Evolutionary conservation across 2,888 invertebrate species (phyloP).

Genomic region (Eristalis intricaria): DNA sequence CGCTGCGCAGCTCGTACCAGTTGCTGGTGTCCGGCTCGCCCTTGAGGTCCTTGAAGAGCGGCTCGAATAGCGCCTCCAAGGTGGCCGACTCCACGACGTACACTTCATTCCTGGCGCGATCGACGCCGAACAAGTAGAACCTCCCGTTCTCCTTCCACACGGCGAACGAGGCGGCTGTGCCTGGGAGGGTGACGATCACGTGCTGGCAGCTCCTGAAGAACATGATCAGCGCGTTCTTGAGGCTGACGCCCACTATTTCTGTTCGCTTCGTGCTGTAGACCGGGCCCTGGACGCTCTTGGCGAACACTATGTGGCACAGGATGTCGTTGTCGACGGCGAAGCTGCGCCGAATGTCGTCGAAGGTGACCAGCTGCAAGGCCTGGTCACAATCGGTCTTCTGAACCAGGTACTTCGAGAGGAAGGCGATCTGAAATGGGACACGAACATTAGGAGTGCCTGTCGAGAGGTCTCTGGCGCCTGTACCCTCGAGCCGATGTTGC

Average conservation of each 20-base stretch:
- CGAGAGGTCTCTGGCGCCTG: background rate
- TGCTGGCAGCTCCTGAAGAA: slow-evolving; percentile 52
- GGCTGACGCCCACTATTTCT: slow-evolving; percentile 51
- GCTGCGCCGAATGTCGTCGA: slow-evolving; percentile 56
- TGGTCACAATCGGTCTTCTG: slow-evolving; percentile 51
- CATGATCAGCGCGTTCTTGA: slow-evolving; percentile 44
- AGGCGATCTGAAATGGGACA: slow-evolving; percentile 36
- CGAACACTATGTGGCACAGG: slow-evolving; percentile 57
- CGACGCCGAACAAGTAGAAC: slow-evolving; percentile 64
- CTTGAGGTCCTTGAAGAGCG: background rate
- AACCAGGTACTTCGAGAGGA: slow-evolving; percentile 53
- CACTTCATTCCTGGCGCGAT: slow-evolving; percentile 10
- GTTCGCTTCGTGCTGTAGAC: slow-evolving; percentile 34
- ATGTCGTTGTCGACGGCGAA: slow-evolving; percentile 68
- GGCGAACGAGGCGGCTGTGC: slow-evolving; percentile 38
- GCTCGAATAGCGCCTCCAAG: background rate
- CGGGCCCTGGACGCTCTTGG: slow-evolving; percentile 65
- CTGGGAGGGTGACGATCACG: slow-evolving; percentile 45
- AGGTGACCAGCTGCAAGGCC: background rate
- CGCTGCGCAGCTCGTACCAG: slow-evolving; percentile 66
- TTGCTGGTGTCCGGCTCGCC: slow-evolving; percentile 35
- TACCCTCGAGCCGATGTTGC: slow-evolving; percentile 62
- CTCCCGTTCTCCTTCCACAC: slow-evolving; percentile 69
- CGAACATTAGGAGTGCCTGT: background rate
- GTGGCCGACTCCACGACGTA: slow-evolving; percentile 18